Evolutionary conservation across 1,140 invertebrate species (phyloP), one percentile per base, ranked within the genome.

Genomic region (Diachasma alloeum): DNA sequence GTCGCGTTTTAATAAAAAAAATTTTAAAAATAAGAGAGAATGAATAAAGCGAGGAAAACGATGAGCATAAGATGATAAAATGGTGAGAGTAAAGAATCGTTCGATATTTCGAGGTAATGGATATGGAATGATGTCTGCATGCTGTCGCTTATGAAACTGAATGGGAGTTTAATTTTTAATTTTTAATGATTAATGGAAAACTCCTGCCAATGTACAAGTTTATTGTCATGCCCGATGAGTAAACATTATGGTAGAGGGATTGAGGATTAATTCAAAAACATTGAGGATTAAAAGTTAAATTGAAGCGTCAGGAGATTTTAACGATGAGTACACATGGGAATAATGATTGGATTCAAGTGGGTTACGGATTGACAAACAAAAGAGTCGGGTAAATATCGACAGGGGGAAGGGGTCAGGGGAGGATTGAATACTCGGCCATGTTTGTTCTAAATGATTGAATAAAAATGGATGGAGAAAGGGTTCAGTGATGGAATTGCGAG

Each of bases 1-100:
- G 84, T 85, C 83, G 74, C 74, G 67, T 74, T 80, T 71, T 17
- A 17, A n/a, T 53, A 46, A 11, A 31, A 37, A 74, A n/a, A n/a
- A n/a, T n/a, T n/a, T n/a, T 72, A 17, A 19, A 15, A 71, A 69
- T 17, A 72, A 75, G 53, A 77, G n/a, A 74, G 37, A 13, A 24
- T 4, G 63, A 19, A 22, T 42, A 72, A 67, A 72, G 66, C 59
- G 76, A 79, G 44, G 72, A 79, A 72, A 66, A 78, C 66, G 74
- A 37, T 66, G 76, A 48, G 72, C 69, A 68, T 72, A 72, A 26
- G 72, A 72, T n/a, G 44, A 70, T 44, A 66, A 42, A 15, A 53
- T 53, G 1, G 59, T 11, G 15, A 15, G 4, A 56, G 31, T 31
- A 31, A 22, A 22, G n/a, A n/a, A 59, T 59, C 5, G n/a, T 59